Evolutionary conservation across 2,113 vertebrate species (phyloP), one percentile per base, ranked within the genome.

Genomic region (Bubo blakistoni): DNA sequence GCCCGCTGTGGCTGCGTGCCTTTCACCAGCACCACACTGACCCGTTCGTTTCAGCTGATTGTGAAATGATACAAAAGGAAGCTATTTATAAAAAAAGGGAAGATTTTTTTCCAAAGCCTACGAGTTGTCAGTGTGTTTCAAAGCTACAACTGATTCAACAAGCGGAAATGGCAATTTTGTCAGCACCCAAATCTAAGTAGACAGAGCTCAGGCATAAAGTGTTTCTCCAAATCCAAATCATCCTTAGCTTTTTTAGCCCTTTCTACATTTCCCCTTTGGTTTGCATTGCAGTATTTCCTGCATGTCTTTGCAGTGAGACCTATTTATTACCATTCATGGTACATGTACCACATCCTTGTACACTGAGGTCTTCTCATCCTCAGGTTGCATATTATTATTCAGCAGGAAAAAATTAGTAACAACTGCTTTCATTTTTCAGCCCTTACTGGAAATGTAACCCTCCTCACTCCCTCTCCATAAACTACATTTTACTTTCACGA

Each of bases 301-400:
- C 49, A 16, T 16, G 36, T 69, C 40, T 92, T 67, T 80, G 79
- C 74, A 13, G 27, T 32, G 62, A 87, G 65, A 55, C 21, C 24
- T 74, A 2, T 87, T 71, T 71, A 46, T 44, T 81, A 4, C 24
- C 70, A 40, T 58, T 67, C 42, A 34, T 15, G 42, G 14, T 27
- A n/a, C 0, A 0, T 12, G 25, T 22, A 36, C 10, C 49, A 11
- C 38, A 66, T 19, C 54, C 65, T 59, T 38, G 52, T 55, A n/a
- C 85, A 77, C 57, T 24, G 9, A 32, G 30, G 38, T 44, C 38
- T 85, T 54, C 10, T 40, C 77, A 70, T 69, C 47, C 54, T 92
- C 71, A 72, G 57, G 44, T 13, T 74, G 19, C 47, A 40, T 36
- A 29, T 58, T 73, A 0, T 2, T 36, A 47, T 69, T 71, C 24